Percentiles rank a stretch among this genome's conserved stretches.
Conservation (phyloP, 2,797 vertebrate genomes). For the Leptoclinus maculatus region DNA sequence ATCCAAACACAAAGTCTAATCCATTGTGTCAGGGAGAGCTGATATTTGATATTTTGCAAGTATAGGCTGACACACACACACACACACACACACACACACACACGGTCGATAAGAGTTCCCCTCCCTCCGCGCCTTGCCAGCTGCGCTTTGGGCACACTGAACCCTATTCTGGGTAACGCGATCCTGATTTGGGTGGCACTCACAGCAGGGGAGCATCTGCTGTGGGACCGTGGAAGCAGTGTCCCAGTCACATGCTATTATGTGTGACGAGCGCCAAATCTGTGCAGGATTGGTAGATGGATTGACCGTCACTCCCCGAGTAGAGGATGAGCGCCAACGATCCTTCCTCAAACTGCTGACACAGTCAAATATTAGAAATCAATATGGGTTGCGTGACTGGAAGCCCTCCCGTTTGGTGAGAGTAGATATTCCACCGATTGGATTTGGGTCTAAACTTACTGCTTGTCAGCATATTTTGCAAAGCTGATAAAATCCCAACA, state of each 20-base stretch:
- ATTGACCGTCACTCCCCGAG: slow-evolving; percentile 27
- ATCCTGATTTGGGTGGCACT: slow-evolving; percentile 65
- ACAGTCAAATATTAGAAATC: slow-evolving; percentile 51
- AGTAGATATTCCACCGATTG: slow-evolving; percentile 29
- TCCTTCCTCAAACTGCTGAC: slow-evolving; percentile 60
- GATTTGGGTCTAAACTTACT: slow-evolving; percentile 44
- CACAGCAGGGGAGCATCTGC: slow-evolving; percentile 79
- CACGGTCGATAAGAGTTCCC: slow-evolving; percentile 16
- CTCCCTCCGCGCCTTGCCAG: slow-evolving; percentile 58
- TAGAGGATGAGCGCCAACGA: background rate
- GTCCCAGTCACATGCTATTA: slow-evolving; percentile 74
- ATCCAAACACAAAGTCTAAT: slow-evolving; percentile 32
- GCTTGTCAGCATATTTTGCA: slow-evolving; percentile 65
- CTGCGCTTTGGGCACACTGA: slow-evolving; percentile 69
- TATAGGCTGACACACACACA: slow-evolving; percentile 12
- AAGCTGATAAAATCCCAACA: slow-evolving; percentile 44
- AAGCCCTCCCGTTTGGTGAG: slow-evolving; percentile 50
- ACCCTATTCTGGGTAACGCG: slow-evolving; percentile 67
- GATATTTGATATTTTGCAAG: slow-evolving; percentile 48
- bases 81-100: background rate
- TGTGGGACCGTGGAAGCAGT: slow-evolving; percentile 62
- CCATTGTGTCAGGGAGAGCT: slow-evolving; percentile 22
- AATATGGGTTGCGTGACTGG: slow-evolving; percentile 40
- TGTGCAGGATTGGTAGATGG: background rate
- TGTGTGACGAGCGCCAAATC: slow-evolving; percentile 58